phyloP scores from a whole-genome alignment of 2,797 vertebrate genomes.

The Sebastes steindachneri region DNA sequence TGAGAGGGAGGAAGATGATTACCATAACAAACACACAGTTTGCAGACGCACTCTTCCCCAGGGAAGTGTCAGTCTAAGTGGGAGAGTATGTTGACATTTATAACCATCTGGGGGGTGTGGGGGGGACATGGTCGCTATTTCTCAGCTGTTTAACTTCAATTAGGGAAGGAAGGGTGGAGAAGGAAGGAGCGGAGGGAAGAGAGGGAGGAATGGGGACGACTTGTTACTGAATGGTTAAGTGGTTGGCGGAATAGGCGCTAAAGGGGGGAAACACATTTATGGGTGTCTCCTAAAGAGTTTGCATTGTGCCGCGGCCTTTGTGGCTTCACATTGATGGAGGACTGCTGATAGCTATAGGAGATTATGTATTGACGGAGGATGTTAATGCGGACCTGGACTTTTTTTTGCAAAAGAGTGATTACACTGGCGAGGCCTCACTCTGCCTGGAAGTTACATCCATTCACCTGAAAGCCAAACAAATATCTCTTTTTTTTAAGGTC shows the following conservation, averaged over 20 bases:
- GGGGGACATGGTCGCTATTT: slow-evolving; percentile 67
- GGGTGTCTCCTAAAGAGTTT: slow-evolving; percentile 69
- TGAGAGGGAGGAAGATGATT: slow-evolving; percentile 73
- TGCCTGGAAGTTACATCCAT: slow-evolving; percentile 45
- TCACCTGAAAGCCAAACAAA: slow-evolving; percentile 56
- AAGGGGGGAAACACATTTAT: slow-evolving; percentile 60
- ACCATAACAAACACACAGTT: slow-evolving; percentile 78
- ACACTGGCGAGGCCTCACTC: slow-evolving; percentile 11
- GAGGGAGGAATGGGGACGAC: slow-evolving; percentile 4
- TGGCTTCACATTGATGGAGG: slow-evolving; percentile 66
- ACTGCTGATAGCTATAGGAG: slow-evolving; percentile 64
- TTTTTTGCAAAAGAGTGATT: slow-evolving; percentile 39
- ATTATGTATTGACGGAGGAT: slow-evolving; percentile 70
- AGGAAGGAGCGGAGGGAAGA: background rate
- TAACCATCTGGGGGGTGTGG: slow-evolving; percentile 71
- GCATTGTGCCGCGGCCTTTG: slow-evolving; percentile 66
- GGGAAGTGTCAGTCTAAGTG: slow-evolving; percentile 81
- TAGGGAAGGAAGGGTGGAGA: slow-evolving; percentile 41
- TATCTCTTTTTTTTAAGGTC: slow-evolving; percentile 54
- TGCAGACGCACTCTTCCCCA: slow-evolving; percentile 63
- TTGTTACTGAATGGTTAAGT: slow-evolving; percentile 66
- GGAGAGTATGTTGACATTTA: slow-evolving; percentile 82
- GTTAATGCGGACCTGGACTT: slow-evolving; percentile 49
- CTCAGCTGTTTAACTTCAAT: slow-evolving; percentile 80
- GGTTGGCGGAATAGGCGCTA: slow-evolving; percentile 47